Evolutionary conservation across 1,140 invertebrate species (phyloP), one percentile per base, ranked within the genome.

Genomic region (Notospermus geniculatus): DNA sequence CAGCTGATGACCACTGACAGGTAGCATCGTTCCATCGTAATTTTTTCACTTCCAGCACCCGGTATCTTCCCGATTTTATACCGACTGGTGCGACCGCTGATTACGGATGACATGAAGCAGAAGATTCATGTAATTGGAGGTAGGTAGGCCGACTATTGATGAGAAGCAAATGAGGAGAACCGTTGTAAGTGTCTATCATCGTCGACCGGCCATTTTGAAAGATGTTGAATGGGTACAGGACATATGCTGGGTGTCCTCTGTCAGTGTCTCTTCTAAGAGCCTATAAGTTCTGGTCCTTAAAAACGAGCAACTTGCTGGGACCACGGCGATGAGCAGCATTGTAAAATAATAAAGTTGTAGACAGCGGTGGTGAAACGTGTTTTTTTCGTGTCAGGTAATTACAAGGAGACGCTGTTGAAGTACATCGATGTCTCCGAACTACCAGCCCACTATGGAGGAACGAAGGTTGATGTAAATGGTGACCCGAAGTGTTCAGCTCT

Each of bases 1-100:
- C n/a, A n/a, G n/a, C n/a, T n/a, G 46, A 5, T n/a, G n/a, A 50
- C n/a, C 5, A 5, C n/a, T 50, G 46, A 50, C 4, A 4, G 9
- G n/a, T 7, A 7, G 46, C 4, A 5, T n/a, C 2, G 2, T 54
- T 54, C 29, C 19, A 28, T 23, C 59, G n/a, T 60, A 1, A 27
- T 30, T 67, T 53, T 53, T 56, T 63, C 45, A 57, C 57, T 68
- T 73, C 29, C 65, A 84, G 83, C 83, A 27, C 93, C 93, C 7
- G 89, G 88, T 78, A 87, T 95, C 19, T 96, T 96, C 76, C 86
- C 91, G 0, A 83, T 95, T 43, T 88, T 91, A 0, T 97, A 91
- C 76, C 88, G 90, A n/a, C 83, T 96, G 2, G 84, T 90, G 0
- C 92, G 93, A 73, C 93, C 90, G 67, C 90, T 95, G 65, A 86